Evolutionary conservation across 2,797 vertebrate species (phyloP).

Genomic region (Myotis pilosus): DNA sequence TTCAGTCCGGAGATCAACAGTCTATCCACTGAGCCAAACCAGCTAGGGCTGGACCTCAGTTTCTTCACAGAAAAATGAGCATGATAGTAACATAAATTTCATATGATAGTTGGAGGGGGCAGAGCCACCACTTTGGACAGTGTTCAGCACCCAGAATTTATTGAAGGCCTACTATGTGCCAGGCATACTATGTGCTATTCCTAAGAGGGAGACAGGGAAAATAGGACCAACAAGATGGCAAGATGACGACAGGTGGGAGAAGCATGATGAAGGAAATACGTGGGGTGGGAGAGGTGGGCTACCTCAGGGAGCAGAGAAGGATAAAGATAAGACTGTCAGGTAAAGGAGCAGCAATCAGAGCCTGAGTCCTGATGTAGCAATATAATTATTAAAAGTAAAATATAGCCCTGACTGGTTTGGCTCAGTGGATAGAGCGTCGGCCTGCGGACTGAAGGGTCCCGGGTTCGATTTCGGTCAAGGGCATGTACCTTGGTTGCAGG

Average conservation of each 20-base stretch:
- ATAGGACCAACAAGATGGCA: neutral
- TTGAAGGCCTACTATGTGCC: neutral
- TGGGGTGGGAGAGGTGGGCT: rapidly evolving
- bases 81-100: neutral
- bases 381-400: neutral
- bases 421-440: too few species aligned
- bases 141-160: neutral
- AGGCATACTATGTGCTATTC: rapidly evolving
- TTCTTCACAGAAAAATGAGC: neutral
- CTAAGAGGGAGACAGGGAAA: neutral
- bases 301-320: neutral
- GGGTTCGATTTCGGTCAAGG: too few species aligned
- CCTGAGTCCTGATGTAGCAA: neutral
- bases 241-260: neutral
- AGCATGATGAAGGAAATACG: neutral
- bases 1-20: too few species aligned
- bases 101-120: neutral
- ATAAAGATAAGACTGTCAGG: neutral
- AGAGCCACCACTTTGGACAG: neutral
- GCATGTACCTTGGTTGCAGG: too few species aligned
- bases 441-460: too few species aligned
- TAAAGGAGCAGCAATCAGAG: neutral
- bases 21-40: too few species aligned
- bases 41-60: neutral
- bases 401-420: too few species aligned